Percentiles rank a stretch among this genome's conserved stretches.
Conservation (phyloP, 2,888 invertebrate species). For the Drosophila multiciliata region DNA sequence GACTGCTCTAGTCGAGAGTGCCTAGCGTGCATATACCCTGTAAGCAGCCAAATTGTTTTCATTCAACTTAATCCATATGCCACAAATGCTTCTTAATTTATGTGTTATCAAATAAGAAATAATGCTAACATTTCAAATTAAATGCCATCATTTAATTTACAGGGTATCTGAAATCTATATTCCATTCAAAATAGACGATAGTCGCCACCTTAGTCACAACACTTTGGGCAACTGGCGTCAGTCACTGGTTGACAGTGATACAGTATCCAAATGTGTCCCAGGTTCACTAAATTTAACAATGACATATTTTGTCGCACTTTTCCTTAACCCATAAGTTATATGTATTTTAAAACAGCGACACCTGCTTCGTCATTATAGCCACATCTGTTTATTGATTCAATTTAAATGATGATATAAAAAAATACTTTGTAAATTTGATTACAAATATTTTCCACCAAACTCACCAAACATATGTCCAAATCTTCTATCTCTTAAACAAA, state of each 20-base stretch:
- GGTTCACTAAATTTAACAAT: constrained; percentile 83
- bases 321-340: not conserved
- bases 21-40: not conserved
- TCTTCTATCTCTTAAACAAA: not conserved
- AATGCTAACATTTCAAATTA: not conserved
- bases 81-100: not conserved
- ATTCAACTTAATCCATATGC: not conserved
- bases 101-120: not conserved
- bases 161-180: not conserved
- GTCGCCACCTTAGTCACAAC: constrained; percentile 23
- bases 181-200: not conserved
- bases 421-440: not conserved
- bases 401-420: not conserved
- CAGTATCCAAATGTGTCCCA: constrained; percentile 47
- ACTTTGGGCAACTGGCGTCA: constrained; percentile 29
- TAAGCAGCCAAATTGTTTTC: not conserved
- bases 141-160: not conserved
- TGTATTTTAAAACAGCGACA: not conserved
- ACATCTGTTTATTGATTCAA: not conserved
- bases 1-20: not conserved
- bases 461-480: not conserved
- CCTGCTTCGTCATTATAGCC: not conserved
- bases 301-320: constrained; percentile 82
- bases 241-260: constrained; percentile 34
- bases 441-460: not conserved